Evolutionary conservation across 2,888 invertebrate species (phyloP), one percentile per base, ranked within the genome.

Genomic region (Caenorhabditis angaria): DNA sequence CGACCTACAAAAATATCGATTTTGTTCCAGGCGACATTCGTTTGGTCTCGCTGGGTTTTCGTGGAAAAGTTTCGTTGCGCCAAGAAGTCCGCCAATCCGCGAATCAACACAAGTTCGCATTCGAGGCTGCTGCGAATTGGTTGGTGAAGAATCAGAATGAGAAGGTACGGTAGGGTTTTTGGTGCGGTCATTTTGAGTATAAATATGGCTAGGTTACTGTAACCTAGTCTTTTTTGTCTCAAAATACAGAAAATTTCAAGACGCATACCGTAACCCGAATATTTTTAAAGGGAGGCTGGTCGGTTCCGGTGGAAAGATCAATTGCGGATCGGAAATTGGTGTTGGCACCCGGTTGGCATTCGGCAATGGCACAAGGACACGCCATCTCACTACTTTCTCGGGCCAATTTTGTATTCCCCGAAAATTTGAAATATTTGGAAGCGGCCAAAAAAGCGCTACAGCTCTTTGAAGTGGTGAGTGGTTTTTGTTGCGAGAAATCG

Each of bases 301-400:
- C 94, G 57, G 94, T 95, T 87, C 93, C 93, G 61, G 95, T 95
- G 57, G 91, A 91, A 66, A 90, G 95, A 35, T 59, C 78, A 14
- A 81, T 83, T 29, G 86, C 92, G 91, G 89, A 91, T 92, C 92
- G 93, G 27, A 92, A 93, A 88, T 91, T 92, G 8, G 92, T 93
- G 81, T 91, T 97, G 57, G 90, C 91, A 80, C 92, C 94, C 1
- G 95, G 95, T 70, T 95, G 95, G 95, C 93, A 95, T 88, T 97
- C 96, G 0, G 94, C 97, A 0, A 99, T 99, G 99, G 95, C 94
- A 2, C 97, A 99, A 88, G 78, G 99, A 0, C 97, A 99, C 71
- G 90, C 89, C 10, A 93, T 99, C 82, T 97, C 97, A 0, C 91
- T 97, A n/a, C 90, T 99, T 61, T 92, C 94, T 0, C 91, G 99